Percentiles rank a stretch among this genome's conserved stretches.
Conservation (phyloP, 2,888 invertebrate genomes). For the Odontocolon sp. region DNA sequence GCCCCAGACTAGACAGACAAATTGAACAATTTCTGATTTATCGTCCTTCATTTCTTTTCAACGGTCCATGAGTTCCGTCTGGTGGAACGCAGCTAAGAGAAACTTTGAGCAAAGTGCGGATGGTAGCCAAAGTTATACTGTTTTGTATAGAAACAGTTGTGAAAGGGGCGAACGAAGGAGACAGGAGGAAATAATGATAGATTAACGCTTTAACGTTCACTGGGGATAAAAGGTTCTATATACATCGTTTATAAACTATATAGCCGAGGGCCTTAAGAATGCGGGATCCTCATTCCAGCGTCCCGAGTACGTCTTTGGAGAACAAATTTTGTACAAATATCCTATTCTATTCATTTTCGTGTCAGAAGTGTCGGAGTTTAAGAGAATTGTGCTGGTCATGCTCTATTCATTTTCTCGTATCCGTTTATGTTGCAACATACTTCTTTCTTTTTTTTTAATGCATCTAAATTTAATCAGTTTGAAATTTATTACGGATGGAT, state of each 20-base stretch:
- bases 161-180: not conserved
- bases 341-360: constrained; percentile 9
- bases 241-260: too few species aligned
- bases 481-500: constrained; percentile 26
- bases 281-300: too few species aligned
- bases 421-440: too few species aligned
- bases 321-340: too few species aligned
- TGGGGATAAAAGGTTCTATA: too few species aligned
- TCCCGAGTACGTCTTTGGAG: too few species aligned
- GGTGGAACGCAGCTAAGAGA: not conserved
- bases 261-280: too few species aligned
- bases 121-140: not conserved
- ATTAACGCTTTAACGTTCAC: too few species aligned
- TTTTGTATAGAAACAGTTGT: constrained; percentile 19
- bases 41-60: not conserved
- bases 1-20: too few species aligned
- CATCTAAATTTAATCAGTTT: too few species aligned
- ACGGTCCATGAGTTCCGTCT: not conserved
- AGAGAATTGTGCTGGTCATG: constrained; percentile 17
- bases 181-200: not conserved
- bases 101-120: not conserved
- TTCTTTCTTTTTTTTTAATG: constrained; percentile 12
- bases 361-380: not conserved
- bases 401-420: not conserved
- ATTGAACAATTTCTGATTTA: constrained; percentile 17